A percentile compares a stretch with the other conserved stretches of the same genome.
These are phyloP conservation scores for Drosophila obscura DNA, from an alignment of 1,140 invertebrate species.

Conservation along the genomic window DNA sequence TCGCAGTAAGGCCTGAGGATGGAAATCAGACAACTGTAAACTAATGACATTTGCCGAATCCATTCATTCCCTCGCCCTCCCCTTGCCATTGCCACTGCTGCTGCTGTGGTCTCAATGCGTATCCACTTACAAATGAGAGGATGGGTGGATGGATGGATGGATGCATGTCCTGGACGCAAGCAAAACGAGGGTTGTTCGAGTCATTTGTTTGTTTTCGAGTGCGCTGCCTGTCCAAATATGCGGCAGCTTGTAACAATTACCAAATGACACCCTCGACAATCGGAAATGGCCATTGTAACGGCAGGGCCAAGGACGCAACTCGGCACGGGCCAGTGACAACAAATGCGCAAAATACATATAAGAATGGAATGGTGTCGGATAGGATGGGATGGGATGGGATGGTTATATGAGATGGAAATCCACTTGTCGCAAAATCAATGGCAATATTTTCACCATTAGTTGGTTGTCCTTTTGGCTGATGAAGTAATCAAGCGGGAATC, in stretches of 20 bases:
- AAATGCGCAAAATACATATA: constrained; percentile 23
- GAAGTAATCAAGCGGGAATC: constrained; percentile 51
- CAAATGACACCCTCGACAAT: constrained; percentile 81
- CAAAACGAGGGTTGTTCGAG: constrained; percentile 52
- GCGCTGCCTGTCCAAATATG: constrained; percentile 70
- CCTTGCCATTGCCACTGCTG: background rate
- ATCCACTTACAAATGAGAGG: constrained; percentile 59
- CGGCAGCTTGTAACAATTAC: constrained; percentile 82
- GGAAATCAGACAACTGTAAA: constrained; percentile 81
- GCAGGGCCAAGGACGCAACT: background rate
- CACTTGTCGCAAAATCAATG: constrained; percentile 81
- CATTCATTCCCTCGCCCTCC: background rate
- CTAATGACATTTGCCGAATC: constrained; percentile 56
- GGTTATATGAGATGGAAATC: constrained; percentile 15
- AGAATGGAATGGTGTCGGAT: background rate
- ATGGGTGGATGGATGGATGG: background rate
- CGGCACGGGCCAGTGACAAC: background rate
- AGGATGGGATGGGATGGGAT: background rate
- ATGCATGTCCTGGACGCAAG: constrained; percentile 1
- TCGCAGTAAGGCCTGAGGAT: constrained; percentile 18
- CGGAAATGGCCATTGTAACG: constrained; percentile 29
- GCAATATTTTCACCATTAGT: constrained; percentile 79
- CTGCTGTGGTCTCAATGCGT: constrained; percentile 28
- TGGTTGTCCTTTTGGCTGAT: constrained; percentile 44
- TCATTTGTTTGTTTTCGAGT: constrained; percentile 78